Evolutionary conservation across 1,140 invertebrate genomes (phyloP), one percentile per base, ranked within the genome.

Genomic region (Zophobas morio): DNA sequence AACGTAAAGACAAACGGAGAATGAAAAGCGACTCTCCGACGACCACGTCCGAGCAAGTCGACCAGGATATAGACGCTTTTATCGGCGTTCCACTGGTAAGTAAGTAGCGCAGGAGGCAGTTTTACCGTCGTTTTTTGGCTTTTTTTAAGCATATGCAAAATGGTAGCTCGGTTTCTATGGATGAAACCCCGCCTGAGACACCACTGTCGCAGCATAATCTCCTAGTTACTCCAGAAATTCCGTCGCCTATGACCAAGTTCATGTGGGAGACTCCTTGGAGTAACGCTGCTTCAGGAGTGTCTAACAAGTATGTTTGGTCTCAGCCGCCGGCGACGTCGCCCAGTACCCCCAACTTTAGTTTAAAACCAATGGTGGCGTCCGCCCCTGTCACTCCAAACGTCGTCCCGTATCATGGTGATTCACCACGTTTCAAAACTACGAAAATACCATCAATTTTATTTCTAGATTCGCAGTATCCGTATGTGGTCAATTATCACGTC

Each of bases 41-140:
- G 1, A 33, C 39, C 6, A 20, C 2, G 20, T 33, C 42, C 35
- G 33, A 49, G 72, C 77, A 34, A 46, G n/a, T 34, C 39, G 47
- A 78, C 20, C 75, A 74, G 35, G 78, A 79, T 75, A 53, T 81
- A 6, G 81, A 76, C 36, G 78, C 76, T 63, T 84, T 75, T 75
- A 79, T 84, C 40, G 85, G 85, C 6, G 74, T 76, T 36, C 83
- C 84, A 33, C 56, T 86, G 76, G 84, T 85, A 79, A 78, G 77
- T 78, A 46, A 36, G 5, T 20, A 1, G 37, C 3, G 3, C 60
- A 66, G 2, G 6, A 66, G 36, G 3, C 40, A 33, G 51, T 74
- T 54, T 60, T 8, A 54, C 2, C 6, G 70, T 34, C 49, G 46
- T 63, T 2, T 70, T 66, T 20, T 20, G 20, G 20, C 42, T 3